Conservation (phyloP, 2,113 vertebrate genomes). For the Polypterus bichir region DNA sequence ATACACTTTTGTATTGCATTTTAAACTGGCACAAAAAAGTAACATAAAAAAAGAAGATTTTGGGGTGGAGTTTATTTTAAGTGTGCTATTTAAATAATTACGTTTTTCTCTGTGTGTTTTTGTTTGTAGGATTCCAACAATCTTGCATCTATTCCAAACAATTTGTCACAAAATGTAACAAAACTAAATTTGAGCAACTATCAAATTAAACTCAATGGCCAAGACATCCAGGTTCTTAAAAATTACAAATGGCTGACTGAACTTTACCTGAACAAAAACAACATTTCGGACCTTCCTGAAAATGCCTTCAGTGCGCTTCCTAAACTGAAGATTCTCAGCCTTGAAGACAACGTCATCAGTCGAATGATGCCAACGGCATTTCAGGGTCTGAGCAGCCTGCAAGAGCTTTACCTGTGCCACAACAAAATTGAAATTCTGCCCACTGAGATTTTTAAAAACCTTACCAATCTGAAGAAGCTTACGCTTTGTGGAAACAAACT, state of each 20-base stretch:
- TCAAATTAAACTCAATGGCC: conserved; percentile 34
- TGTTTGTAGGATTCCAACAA: conserved; percentile 13
- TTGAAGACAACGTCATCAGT: conserved; percentile 52
- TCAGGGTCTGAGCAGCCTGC: conserved; percentile 40
- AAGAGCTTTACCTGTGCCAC: conserved; percentile 53
- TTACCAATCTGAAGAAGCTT: conserved; percentile 42
- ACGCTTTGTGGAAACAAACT: conserved; percentile 46
- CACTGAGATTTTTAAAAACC: conserved; percentile 26
- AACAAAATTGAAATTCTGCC: conserved; percentile 54
- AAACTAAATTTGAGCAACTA: conserved; percentile 47
- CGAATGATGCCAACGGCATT: conserved; percentile 49
- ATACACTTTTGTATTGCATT: too few relatives aligned
- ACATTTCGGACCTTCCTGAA: conserved; percentile 36
- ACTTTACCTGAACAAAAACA: conserved; percentile 52
- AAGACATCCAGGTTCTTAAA: conserved; percentile 38
- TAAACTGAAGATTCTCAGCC: conserved; percentile 48
- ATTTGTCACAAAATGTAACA: conserved; percentile 28
- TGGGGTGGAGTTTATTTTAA: too few relatives aligned
- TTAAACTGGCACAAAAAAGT: too few relatives aligned
- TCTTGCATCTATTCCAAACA: conserved; percentile 38
- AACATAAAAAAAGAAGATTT: too few relatives aligned
- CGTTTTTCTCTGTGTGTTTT: too few relatives aligned
- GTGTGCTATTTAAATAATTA: too few relatives aligned
- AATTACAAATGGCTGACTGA: conserved; percentile 42
- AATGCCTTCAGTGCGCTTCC: conserved; percentile 44